Evolutionary conservation across 2,113 vertebrate genomes (phyloP).

Genomic region (Tyrannus savana): DNA sequence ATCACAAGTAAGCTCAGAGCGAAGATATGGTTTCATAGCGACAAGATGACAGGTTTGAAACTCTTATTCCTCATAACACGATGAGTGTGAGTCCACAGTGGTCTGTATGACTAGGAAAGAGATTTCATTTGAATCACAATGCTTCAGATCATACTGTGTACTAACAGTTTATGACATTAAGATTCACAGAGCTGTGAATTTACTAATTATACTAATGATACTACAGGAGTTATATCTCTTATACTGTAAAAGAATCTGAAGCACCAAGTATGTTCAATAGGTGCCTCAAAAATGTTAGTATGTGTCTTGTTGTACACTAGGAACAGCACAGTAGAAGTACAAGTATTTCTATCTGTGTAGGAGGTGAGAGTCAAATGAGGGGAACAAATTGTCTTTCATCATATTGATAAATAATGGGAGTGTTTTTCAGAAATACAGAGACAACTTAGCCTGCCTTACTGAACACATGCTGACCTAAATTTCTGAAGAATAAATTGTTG

Average conservation of each 20-base stretch:
- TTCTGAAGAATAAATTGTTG: not conserved
- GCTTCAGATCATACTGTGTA: not conserved
- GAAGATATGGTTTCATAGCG: not conserved
- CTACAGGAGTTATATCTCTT: not conserved
- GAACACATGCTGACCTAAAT: not conserved
- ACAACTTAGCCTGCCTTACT: not conserved
- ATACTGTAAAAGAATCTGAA: not conserved
- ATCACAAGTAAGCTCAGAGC: not conserved
- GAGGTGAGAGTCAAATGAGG: not conserved
- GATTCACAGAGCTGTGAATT: not conserved
- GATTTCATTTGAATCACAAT: not conserved
- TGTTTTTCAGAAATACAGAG: not conserved
- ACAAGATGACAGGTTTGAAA: not conserved
- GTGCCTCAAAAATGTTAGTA: not conserved
- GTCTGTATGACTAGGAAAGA: not conserved
- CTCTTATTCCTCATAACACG: not conserved
- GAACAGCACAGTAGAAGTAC: not conserved
- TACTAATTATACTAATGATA: not conserved
- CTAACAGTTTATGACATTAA: not conserved
- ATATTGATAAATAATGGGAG: not conserved
- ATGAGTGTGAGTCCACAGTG: not conserved
- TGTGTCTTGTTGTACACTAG: not conserved
- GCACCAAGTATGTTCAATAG: not conserved
- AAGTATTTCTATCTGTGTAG: not conserved
- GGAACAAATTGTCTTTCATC: not conserved